Evolutionary conservation across 1,140 invertebrate species (phyloP).

Genomic region (Drosophila kanapiae): DNA sequence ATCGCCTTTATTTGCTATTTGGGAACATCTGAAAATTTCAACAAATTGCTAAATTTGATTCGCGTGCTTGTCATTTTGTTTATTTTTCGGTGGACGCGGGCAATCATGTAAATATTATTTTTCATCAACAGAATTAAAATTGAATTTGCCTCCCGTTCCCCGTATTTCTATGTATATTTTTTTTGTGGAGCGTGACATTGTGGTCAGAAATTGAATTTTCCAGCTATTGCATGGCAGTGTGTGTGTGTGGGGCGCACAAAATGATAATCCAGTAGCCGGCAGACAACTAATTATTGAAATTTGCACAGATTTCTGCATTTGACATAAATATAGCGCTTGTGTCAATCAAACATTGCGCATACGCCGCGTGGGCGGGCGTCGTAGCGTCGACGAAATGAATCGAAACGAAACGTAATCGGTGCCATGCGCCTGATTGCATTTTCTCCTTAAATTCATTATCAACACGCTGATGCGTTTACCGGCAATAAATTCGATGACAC

Average conservation of each 20-base stretch:
- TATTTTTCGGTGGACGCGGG: slow-evolving; percentile 20
- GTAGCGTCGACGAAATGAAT: not conserved
- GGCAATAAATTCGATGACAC: slow-evolving; percentile 59
- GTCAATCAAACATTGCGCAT: slow-evolving; percentile 48
- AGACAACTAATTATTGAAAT: slow-evolving; percentile 73
- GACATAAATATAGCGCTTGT: slow-evolving; percentile 17
- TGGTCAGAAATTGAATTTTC: slow-evolving; percentile 51
- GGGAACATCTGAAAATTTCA: slow-evolving; percentile 53
- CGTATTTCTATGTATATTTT: not conserved
- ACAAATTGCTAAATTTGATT: slow-evolving; percentile 61
- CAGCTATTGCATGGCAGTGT: slow-evolving; percentile 2
- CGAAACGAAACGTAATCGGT: slow-evolving; percentile 55
- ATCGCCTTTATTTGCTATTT: slow-evolving; percentile 54
- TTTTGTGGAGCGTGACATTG: slow-evolving; percentile 44
- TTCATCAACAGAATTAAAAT: slow-evolving; percentile 70
- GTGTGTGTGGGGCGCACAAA: not conserved
- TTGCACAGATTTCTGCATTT: slow-evolving; percentile 46
- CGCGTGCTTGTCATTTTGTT: slow-evolving; percentile 33
- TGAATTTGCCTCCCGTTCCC: slow-evolving; percentile 37
- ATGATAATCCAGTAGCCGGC: slow-evolving; percentile 40
- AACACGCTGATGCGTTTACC: slow-evolving; percentile 70
- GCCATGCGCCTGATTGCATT: slow-evolving; percentile 74
- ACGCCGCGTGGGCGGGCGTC: slow-evolving; percentile 24
- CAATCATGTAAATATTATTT: slow-evolving; percentile 65
- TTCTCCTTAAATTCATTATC: slow-evolving; percentile 71